Evolutionary conservation across 2,113 vertebrate species (phyloP).

Genomic region (Phodopus roborovskii): DNA sequence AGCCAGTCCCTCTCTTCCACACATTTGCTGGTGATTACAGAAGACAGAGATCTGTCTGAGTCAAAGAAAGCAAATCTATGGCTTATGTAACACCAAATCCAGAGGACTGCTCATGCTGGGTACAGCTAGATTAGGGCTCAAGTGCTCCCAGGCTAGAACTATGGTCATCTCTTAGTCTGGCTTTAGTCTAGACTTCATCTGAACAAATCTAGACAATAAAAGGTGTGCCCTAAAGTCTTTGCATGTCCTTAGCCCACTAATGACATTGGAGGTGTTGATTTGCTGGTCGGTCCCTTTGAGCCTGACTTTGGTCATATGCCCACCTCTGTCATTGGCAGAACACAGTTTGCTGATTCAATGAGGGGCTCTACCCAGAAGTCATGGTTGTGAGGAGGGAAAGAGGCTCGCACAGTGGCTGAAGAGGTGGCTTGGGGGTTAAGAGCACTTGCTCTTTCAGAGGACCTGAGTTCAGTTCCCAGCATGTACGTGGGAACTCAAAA

Average conservation of each 20-base stretch:
- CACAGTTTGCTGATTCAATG: not conserved
- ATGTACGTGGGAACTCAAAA: not conserved
- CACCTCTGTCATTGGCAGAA: not conserved
- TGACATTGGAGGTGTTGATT: not conserved
- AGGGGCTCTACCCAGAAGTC: not conserved
- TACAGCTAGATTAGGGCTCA: not conserved
- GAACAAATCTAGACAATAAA: not conserved
- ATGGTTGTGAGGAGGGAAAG: not conserved
- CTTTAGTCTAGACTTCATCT: not conserved
- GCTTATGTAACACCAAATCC: not conserved
- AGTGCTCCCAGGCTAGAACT: not conserved
- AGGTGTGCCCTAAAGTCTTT: not conserved
- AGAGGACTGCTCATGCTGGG: not conserved
- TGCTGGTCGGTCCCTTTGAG: not conserved
- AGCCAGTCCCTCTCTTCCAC: not conserved
- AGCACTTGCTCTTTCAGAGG: not conserved
- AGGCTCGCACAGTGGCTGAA: not conserved
- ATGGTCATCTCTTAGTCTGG: not conserved
- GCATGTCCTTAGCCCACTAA: not conserved
- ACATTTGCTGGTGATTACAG: not conserved
- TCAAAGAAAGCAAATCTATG: not conserved
- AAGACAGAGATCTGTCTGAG: slow-evolving; percentile 14
- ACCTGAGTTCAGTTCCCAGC: not conserved
- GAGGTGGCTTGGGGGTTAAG: not conserved
- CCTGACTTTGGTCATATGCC: not conserved